Conservation (phyloP, 2,888 invertebrate genomes). For the Meta bourneti region DNA sequence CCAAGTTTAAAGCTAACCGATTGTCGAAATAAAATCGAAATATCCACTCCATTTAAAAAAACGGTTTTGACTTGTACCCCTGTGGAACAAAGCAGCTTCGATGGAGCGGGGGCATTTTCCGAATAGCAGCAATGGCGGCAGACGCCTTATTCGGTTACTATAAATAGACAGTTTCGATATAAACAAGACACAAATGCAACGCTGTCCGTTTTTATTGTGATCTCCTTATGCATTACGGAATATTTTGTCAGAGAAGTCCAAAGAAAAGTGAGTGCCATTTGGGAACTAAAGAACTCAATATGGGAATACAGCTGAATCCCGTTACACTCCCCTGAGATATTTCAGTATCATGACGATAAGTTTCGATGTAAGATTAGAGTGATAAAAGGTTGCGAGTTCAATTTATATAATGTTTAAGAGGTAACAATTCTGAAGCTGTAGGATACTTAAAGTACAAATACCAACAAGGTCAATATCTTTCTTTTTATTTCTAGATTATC, state of each 20-base stretch:
- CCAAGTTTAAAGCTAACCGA: too few species aligned
- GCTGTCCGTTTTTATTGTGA: not conserved
- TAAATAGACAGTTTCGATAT: not conserved
- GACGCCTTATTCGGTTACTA: not conserved
- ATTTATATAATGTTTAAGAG: too few species aligned
- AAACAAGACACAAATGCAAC: not conserved
- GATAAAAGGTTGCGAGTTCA: too few species aligned
- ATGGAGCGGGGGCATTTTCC: not conserved
- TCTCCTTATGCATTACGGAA: not conserved
- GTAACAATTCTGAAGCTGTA: too few species aligned
- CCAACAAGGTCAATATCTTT: too few species aligned
- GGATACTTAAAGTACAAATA: too few species aligned
- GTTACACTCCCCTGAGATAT: not conserved
- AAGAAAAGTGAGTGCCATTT: not conserved
- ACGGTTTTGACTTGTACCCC: not conserved
- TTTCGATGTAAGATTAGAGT: too few species aligned
- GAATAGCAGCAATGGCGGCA: not conserved
- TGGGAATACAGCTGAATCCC: not conserved
- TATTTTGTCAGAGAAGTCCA: not conserved
- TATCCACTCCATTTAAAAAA: not conserved
- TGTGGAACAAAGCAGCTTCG: not conserved
- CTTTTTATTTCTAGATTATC: too few species aligned
- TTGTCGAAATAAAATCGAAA: too few species aligned
- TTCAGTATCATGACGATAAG: too few species aligned
- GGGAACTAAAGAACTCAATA: not conserved